phyloP scores from a whole-genome alignment of 2,797 vertebrate species.

The Danio jaintianensis region DNA sequence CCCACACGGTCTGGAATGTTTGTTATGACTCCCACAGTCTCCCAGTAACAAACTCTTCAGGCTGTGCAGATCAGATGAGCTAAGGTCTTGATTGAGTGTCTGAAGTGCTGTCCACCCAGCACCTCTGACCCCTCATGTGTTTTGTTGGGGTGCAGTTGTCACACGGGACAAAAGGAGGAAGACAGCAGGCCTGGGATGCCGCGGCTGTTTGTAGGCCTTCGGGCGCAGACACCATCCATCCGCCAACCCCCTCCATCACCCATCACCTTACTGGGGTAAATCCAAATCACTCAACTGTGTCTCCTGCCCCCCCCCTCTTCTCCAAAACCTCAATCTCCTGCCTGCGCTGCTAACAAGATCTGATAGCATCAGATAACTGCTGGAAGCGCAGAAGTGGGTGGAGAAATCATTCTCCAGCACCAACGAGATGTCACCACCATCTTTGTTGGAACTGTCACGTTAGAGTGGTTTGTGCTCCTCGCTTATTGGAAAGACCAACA shows the following conservation, averaged over 20 bases:
- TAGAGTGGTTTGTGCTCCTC: conserved; percentile 63
- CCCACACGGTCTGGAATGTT: conserved; percentile 1
- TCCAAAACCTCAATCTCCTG: conserved; percentile 58
- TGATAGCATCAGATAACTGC: conserved; percentile 66
- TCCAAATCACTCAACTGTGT: conserved; percentile 58
- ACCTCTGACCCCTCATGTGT: conserved; percentile 54
- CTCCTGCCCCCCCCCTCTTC: conserved; percentile 35
- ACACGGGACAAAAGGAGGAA: conserved; percentile 39
- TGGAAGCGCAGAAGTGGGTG: conserved; percentile 62
- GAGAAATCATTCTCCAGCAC: conserved; percentile 63
- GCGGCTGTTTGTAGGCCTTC: conserved; percentile 28
- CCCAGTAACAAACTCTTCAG: conserved; percentile 37
- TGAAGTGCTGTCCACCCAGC: conserved; percentile 26
- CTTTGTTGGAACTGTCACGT: conserved; percentile 66
- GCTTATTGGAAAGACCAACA: conserved; percentile 64
- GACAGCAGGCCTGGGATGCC: not conserved
- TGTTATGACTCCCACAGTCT: conserved; percentile 31
- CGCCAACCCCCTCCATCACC: not conserved
- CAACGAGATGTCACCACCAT: conserved; percentile 60
- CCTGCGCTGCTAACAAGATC: conserved; percentile 63
- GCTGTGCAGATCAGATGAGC: conserved; percentile 17
- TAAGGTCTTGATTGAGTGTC: conserved; percentile 43
- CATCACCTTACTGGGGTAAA: conserved; percentile 42
- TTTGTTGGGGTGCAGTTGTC: conserved; percentile 49
- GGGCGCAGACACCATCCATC: conserved; percentile 25